These are phyloP conservation scores for Polyommatus icarus DNA, from an alignment of 2,888 invertebrate species.

Conservation along the genomic window DNA sequence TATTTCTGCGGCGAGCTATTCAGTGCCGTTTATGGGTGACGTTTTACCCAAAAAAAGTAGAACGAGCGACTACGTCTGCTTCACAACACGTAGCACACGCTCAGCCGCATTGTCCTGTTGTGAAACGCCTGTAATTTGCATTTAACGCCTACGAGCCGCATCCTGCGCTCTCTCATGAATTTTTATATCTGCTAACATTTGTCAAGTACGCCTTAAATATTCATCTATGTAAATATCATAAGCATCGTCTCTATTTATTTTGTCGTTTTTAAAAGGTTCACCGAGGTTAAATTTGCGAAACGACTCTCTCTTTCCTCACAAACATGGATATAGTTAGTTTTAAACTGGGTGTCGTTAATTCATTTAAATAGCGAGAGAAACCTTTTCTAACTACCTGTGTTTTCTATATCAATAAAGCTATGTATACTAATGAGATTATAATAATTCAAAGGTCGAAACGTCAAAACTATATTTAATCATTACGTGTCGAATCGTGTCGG, in stretches of 20 bases:
- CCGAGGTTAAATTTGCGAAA: not conserved
- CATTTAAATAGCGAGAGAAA: not conserved
- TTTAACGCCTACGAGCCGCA: conserved; percentile 64
- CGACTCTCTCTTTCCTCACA: not conserved
- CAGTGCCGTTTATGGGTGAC: conserved; percentile 69
- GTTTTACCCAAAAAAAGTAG: conserved; percentile 79
- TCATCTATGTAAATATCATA: conserved; percentile 24
- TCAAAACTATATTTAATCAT: conserved; percentile 26
- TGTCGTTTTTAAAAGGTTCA: not conserved
- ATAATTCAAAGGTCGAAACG: conserved; percentile 20
- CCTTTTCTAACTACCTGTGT: not conserved
- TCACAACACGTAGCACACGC: conserved; percentile 73
- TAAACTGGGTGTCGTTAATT: not conserved
- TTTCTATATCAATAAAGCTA: not conserved
- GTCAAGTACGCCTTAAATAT: conserved; percentile 24
- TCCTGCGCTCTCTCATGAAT: conserved; percentile 54
- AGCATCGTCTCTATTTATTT: not conserved
- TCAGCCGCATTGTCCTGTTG: conserved; percentile 70
- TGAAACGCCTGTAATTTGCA: conserved; percentile 72
- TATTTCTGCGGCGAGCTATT: conserved; percentile 73
- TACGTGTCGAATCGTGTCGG: conserved; percentile 23
- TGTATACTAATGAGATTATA: conserved; percentile 12
- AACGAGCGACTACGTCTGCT: conserved; percentile 71
- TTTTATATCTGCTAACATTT: conserved; percentile 45
- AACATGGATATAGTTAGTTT: not conserved